A percentile compares a stretch with the other conserved stretches of the same genome.
These are phyloP conservation scores for Sinelater perroti DNA, from an alignment of 2,888 invertebrate species.

Conservation along the genomic window DNA sequence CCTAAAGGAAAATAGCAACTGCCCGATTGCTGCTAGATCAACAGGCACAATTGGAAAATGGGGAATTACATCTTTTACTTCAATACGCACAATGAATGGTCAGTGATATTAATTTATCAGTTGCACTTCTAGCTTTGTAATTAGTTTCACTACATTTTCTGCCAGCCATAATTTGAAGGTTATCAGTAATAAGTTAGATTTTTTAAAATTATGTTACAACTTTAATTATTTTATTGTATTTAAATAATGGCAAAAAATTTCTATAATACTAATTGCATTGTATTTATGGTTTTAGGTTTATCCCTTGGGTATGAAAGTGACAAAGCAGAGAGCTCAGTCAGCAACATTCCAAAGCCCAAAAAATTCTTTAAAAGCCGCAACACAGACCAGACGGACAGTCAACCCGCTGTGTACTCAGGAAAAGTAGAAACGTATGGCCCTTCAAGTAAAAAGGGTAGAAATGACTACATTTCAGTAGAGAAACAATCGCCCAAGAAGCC, in stretches of 20 bases:
- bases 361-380: constrained; percentile 91
- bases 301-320: constrained; percentile 51
- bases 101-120: constrained; percentile 54
- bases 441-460: constrained; percentile 43
- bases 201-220: too few species aligned
- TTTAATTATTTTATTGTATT: too few species aligned
- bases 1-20: constrained; percentile 82
- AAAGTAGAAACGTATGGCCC: constrained; percentile 39
- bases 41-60: constrained; percentile 93
- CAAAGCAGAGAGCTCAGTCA: constrained; percentile 61
- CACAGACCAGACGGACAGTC: constrained; percentile 66
- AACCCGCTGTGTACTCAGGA: constrained; percentile 49
- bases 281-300: constrained; percentile 62
- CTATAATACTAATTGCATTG: too few species aligned
- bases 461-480: constrained; percentile 56
- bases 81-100: constrained; percentile 83
- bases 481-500: constrained; percentile 49
- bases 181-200: too few species aligned
- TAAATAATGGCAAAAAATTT: too few species aligned
- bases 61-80: constrained; percentile 94
- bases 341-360: constrained; percentile 72
- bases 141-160: too few species aligned
- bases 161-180: too few species aligned
- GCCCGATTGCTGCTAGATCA: constrained; percentile 87
- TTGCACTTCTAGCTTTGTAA: too few species aligned